Evolutionary conservation across 1,140 invertebrate species (phyloP).

Genomic region (Neuroterus valhalla): DNA sequence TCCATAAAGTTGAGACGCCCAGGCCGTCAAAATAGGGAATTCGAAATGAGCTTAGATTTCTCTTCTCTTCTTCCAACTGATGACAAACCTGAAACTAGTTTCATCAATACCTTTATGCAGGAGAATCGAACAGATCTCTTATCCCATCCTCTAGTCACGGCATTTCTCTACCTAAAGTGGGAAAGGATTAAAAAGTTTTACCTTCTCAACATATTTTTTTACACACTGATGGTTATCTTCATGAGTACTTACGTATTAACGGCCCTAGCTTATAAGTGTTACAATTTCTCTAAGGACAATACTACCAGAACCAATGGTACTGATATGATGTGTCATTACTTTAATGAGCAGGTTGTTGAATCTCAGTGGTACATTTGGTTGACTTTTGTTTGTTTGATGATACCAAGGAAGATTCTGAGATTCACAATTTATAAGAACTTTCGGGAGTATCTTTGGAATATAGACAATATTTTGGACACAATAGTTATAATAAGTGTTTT

Average conservation of each 20-base stretch:
- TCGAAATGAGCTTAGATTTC: conserved; percentile 78
- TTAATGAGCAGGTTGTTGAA: conserved; percentile 73
- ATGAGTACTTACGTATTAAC: conserved; percentile 78
- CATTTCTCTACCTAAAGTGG: conserved; percentile 81
- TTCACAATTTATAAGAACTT: conserved; percentile 77
- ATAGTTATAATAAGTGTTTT: conserved; percentile 78
- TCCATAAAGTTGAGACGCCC: conserved; percentile 77
- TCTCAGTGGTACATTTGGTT: conserved; percentile 76
- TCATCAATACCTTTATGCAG: conserved; percentile 78
- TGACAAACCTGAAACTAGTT: conserved; percentile 77
- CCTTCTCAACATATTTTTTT: conserved; percentile 77
- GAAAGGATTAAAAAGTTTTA: conserved; percentile 81
- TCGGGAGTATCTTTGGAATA: conserved; percentile 78
- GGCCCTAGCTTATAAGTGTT: conserved; percentile 73
- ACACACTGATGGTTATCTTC: conserved; percentile 77
- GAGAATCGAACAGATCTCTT: conserved; percentile 79
- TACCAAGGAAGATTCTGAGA: conserved; percentile 76
- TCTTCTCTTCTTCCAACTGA: conserved; percentile 77
- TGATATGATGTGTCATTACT: conserved; percentile 73
- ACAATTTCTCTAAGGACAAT: conserved; percentile 60
- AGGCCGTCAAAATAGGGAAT: conserved; percentile 76
- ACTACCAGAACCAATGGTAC: conserved; percentile 72
- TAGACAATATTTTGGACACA: conserved; percentile 79
- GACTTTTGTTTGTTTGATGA: conserved; percentile 75
- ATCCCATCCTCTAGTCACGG: conserved; percentile 79